Conservation (phyloP, 2,888 invertebrate species). For the Heliconius erato region DNA sequence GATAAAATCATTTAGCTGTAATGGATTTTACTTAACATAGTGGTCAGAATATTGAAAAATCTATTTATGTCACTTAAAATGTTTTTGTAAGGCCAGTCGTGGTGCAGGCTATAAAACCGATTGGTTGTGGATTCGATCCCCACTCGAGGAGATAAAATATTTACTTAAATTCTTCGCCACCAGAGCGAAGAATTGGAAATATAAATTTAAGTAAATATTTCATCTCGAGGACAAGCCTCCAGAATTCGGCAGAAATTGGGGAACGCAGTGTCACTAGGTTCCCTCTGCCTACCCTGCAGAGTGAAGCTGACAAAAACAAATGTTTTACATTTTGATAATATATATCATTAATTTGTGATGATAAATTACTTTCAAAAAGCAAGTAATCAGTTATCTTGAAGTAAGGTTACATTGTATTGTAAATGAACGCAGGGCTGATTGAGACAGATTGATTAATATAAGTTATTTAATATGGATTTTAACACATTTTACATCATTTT, state of each 20-base stretch:
- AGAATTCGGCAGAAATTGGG: too few species aligned
- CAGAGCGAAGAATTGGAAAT: too few species aligned
- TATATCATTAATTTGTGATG: conserved; percentile 4
- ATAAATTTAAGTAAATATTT: too few species aligned
- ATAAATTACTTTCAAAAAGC: conserved; percentile 18
- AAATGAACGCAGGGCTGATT: not conserved
- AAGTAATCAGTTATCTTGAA: conserved; percentile 26
- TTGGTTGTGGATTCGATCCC: too few species aligned
- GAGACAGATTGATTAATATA: conserved; percentile 6
- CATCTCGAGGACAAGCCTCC: too few species aligned
- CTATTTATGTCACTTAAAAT: too few species aligned
- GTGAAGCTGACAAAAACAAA: too few species aligned
- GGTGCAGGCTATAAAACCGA: too few species aligned
- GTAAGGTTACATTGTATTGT: not conserved
- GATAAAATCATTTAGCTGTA: conserved; percentile 20
- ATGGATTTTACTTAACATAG: conserved; percentile 20
- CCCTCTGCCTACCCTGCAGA: too few species aligned
- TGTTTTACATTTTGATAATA: not conserved
- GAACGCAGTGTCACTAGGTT: too few species aligned
- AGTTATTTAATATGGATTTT: not conserved
- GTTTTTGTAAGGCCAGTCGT: not conserved
- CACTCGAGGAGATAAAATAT: too few species aligned
- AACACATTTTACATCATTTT: not conserved
- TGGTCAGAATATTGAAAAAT: not conserved
- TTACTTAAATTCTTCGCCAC: too few species aligned